A percentile compares a stretch with the other conserved stretches of the same genome.
Conservation (phyloP, 2,888 invertebrate species). For the Orthosia gothica region DNA sequence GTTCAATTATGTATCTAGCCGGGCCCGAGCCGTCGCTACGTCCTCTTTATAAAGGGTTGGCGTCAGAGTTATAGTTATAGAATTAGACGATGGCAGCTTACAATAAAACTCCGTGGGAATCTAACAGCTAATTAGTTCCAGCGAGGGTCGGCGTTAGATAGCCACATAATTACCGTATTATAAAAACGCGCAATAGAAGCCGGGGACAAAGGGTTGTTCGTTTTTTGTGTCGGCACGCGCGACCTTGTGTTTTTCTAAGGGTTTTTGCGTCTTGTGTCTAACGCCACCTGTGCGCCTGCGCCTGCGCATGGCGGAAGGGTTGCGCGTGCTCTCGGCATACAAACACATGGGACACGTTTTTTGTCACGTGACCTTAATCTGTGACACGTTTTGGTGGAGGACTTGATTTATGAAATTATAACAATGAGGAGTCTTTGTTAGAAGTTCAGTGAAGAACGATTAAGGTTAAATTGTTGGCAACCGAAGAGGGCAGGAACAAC, state of each 20-base stretch:
- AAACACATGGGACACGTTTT: conserved; percentile 15
- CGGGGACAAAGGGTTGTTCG: conserved; percentile 79
- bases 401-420: conserved; percentile 49
- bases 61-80: conserved; percentile 17
- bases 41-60: conserved; percentile 44
- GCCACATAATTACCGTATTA: conserved; percentile 71
- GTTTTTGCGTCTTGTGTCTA: conserved; percentile 67
- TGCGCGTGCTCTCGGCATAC: conserved; percentile 50
- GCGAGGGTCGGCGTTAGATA: conserved; percentile 79
- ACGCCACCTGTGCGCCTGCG: conserved; percentile 67
- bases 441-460: neutral
- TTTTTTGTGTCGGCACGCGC: conserved; percentile 77
- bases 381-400: conserved; percentile 23
- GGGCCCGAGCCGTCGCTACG: conserved; percentile 22
- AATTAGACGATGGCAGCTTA: conserved; percentile 30
- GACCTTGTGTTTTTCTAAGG: conserved; percentile 74
- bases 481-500: neutral
- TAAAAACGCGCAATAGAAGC: conserved; percentile 75
- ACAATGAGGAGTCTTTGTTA: conserved; percentile 13
- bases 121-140: conserved; percentile 81
- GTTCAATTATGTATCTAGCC: conserved; percentile 80
- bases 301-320: conserved; percentile 57
- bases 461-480: neutral
- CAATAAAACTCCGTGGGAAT: conserved; percentile 73
- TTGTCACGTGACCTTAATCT: conserved; percentile 37